Conservation (phyloP, 2,113 vertebrate genomes). For the Drymodes brunneopygia region DNA sequence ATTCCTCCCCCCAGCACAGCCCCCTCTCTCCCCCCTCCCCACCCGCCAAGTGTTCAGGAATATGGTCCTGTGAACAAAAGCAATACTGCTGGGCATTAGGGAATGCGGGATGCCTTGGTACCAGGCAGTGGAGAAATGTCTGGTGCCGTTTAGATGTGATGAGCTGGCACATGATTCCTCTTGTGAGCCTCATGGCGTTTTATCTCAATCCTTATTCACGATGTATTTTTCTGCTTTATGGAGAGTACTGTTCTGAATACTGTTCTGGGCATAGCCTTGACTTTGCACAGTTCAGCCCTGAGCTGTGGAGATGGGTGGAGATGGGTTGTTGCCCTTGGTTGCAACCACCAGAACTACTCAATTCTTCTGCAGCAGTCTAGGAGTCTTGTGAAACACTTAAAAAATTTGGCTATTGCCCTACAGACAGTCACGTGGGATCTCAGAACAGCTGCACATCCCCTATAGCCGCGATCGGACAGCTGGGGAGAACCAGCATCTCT, state of each 20-base stretch:
- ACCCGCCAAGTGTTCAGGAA: neutral
- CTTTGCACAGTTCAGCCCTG: neutral
- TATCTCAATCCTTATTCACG: neutral
- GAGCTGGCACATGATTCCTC: neutral
- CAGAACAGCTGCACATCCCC: neutral
- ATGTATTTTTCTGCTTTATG: neutral
- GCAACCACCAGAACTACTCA: neutral
- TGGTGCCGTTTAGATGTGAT: neutral
- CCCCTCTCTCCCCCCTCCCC: too few relatives aligned
- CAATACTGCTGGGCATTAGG: neutral
- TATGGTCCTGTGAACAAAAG: neutral
- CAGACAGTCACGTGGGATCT: neutral
- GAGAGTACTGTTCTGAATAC: neutral
- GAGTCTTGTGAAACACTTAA: neutral
- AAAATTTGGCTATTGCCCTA: neutral
- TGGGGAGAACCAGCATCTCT: neutral
- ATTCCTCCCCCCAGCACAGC: neutral
- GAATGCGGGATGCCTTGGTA: neutral
- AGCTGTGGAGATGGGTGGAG: neutral
- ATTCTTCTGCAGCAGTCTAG: neutral
- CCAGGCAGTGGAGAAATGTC: neutral
- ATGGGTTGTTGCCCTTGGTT: neutral
- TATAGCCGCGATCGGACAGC: rapidly evolving
- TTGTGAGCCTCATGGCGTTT: neutral
- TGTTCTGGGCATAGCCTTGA: neutral